Conservation (phyloP, 1,140 invertebrate genomes). For the Drosophila novamexicana region DNA sequence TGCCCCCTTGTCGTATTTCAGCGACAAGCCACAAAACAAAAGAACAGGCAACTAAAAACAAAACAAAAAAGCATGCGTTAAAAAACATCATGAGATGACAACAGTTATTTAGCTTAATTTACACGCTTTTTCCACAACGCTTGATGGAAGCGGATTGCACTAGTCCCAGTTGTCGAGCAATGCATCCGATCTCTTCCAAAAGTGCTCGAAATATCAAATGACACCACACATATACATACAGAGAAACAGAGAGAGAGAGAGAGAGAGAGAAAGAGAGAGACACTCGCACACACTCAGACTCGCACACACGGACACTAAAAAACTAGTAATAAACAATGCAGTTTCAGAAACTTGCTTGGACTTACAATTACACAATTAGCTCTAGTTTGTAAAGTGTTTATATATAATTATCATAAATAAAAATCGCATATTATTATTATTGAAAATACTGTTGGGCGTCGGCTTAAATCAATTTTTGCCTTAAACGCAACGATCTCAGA, state of each 20-base stretch:
- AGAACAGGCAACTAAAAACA: no score
- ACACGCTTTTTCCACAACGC: conserved; percentile 18
- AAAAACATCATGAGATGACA: no score
- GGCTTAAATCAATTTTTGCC: no score
- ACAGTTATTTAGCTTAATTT: background rate
- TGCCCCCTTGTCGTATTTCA: background rate
- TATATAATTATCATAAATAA: conserved; percentile 58
- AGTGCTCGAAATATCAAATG: conserved; percentile 24
- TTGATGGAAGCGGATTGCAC: conserved; percentile 24
- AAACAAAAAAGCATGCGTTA: no score
- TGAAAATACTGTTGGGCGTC: background rate
- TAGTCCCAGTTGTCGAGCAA: conserved; percentile 34
- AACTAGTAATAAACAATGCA: conserved; percentile 1
- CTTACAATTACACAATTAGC: conserved; percentile 37
- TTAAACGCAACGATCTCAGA: no score
- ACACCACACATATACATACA: conserved; percentile 19
- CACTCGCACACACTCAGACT: conserved; percentile 12
- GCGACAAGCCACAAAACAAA: background rate
- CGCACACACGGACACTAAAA: background rate
- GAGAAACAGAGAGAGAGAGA: no score
- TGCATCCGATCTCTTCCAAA: conserved; percentile 39
- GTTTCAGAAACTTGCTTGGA: conserved; percentile 60
- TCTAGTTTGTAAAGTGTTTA: conserved; percentile 63
- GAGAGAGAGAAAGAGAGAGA: no score
- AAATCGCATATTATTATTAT: conserved; percentile 32